Evolutionary conservation across 2,797 vertebrate species (phyloP).

Genomic region (Macropodus opercularis): DNA sequence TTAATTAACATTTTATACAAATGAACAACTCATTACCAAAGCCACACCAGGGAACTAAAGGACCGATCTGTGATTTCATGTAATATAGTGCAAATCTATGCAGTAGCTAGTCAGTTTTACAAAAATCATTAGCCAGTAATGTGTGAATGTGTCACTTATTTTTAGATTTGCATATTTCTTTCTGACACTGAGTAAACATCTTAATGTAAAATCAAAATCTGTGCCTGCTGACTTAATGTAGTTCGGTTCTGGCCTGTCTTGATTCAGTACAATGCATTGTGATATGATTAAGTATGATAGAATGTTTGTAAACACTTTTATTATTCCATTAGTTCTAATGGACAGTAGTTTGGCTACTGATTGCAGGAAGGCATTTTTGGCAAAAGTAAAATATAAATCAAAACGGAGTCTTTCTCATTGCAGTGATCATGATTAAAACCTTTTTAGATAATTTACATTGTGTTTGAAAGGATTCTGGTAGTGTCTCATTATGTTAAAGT

Average conservation of each 20-base stretch:
- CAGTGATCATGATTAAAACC: constrained; percentile 51
- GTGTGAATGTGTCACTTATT: constrained; percentile 6
- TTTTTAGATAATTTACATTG: constrained; percentile 42
- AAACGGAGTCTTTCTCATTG: constrained; percentile 44
- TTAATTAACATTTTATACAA: constrained; percentile 62
- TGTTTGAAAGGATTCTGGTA: constrained; percentile 24
- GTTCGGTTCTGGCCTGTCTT: constrained; percentile 21
- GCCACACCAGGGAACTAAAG: constrained; percentile 21
- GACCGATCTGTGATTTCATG: constrained; percentile 24
- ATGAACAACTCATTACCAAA: constrained; percentile 54
- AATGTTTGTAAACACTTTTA: constrained; percentile 60
- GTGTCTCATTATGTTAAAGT: constrained; percentile 35
- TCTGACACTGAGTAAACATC: constrained; percentile 16
- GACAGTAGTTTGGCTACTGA: constrained; percentile 54
- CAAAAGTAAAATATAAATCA: constrained; percentile 39
- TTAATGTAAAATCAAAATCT: constrained; percentile 26
- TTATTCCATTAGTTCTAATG: constrained; percentile 50
- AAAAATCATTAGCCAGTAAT: constrained; percentile 1
- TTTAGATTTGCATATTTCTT: background rate
- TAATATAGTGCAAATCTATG: constrained; percentile 9
- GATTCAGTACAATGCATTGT: constrained; percentile 23
- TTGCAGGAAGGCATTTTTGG: constrained; percentile 26
- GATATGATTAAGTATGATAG: constrained; percentile 49
- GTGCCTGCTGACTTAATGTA: constrained; percentile 11
- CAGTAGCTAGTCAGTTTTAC: background rate